Percentiles rank a stretch among this genome's conserved stretches.
Evolutionary conservation across 2,113 vertebrate species (phyloP).

Genomic region (Oceanites oceanicus): DNA sequence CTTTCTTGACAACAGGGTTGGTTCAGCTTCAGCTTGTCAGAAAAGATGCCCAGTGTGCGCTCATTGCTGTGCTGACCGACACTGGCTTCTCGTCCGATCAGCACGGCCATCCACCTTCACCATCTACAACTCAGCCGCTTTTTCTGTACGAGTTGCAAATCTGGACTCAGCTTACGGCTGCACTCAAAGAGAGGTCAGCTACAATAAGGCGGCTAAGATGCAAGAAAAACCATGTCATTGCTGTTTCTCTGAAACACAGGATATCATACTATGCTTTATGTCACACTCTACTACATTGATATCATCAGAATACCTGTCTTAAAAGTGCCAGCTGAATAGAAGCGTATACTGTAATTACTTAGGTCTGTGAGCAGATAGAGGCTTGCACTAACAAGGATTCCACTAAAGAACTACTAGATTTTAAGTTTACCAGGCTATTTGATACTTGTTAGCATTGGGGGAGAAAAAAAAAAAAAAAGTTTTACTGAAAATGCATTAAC

Average conservation of each 20-base stretch:
- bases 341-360: neutral
- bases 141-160: rapidly evolving
- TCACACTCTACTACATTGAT: neutral
- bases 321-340: neutral
- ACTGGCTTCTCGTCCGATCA: neutral
- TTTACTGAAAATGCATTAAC: neutral
- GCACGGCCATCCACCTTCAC: neutral
- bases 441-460: neutral
- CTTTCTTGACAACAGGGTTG: neutral
- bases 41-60: neutral
- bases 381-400: neutral
- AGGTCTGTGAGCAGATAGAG: neutral
- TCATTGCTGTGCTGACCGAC: neutral
- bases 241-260: neutral
- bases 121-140: neutral
- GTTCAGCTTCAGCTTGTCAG: neutral
- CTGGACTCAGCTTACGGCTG: neutral
- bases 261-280: neutral
- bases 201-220: neutral
- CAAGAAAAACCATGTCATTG: neutral
- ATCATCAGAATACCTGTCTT: neutral
- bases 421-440: neutral
- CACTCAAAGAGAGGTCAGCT: neutral
- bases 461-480: neutral
- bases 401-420: neutral